Conservation (phyloP, 2,888 invertebrate species). For the Eilema depressum region DNA sequence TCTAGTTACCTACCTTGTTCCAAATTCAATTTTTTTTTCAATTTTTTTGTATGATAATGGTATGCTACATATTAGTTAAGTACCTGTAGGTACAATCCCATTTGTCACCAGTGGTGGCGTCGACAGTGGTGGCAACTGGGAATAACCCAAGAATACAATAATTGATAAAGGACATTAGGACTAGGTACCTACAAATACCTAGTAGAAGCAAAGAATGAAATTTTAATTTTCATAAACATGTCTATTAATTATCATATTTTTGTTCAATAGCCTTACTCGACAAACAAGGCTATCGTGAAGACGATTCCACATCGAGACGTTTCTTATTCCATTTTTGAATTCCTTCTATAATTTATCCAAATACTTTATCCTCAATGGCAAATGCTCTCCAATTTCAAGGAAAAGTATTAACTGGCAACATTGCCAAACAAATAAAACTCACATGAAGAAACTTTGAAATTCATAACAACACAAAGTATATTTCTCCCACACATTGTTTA, state of each 20-base stretch:
- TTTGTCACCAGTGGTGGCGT: too few relatives aligned
- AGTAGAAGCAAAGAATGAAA: too few relatives aligned
- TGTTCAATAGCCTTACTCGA: neutral
- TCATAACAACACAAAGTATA: slow-evolving; percentile 35
- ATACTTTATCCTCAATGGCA: neutral
- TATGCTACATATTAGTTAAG: too few relatives aligned
- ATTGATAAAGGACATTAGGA: too few relatives aligned
- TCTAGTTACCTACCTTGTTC: neutral
- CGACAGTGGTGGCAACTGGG: too few relatives aligned
- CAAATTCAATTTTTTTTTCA: too few relatives aligned
- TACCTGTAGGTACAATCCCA: too few relatives aligned
- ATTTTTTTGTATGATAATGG: too few relatives aligned
- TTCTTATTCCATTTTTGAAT: neutral
- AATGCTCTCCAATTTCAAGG: neutral
- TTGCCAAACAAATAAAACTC: slow-evolving; percentile 19
- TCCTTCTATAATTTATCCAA: neutral
- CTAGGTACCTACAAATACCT: too few relatives aligned
- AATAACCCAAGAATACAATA: neutral
- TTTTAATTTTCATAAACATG: too few relatives aligned
- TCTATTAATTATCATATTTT: too few relatives aligned
- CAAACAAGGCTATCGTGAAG: neutral
- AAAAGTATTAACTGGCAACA: slow-evolving; percentile 22
- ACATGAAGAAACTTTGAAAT: slow-evolving; percentile 32
- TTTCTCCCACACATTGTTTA: slow-evolving; percentile 16
- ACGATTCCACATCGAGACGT: neutral